phyloP scores from a whole-genome alignment of 2,888 invertebrate genomes.

The Dynastes maya region DNA sequence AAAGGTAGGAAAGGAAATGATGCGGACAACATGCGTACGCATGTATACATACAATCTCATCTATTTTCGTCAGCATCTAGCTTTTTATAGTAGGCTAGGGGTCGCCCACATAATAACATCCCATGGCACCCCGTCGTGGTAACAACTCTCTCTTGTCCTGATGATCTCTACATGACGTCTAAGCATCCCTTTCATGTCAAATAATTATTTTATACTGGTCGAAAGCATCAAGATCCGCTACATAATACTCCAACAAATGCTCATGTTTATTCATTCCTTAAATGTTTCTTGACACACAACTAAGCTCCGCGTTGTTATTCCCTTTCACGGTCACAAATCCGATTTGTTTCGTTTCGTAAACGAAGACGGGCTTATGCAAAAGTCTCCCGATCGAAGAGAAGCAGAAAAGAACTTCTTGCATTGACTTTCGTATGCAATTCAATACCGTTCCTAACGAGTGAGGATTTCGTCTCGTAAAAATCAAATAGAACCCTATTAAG shows the following conservation, averaged over 20 bases:
- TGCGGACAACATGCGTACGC: not conserved
- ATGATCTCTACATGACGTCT: conserved; percentile 56
- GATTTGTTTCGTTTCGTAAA: conserved; percentile 40
- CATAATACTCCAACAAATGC: conserved; percentile 39
- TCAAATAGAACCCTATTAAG: conserved; percentile 18
- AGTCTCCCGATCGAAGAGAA: conserved; percentile 11
- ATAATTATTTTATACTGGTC: conserved; percentile 57
- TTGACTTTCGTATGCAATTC: conserved; percentile 16
- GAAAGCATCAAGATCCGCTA: conserved; percentile 30
- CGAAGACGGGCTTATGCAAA: conserved; percentile 23
- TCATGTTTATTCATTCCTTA: conserved; percentile 42
- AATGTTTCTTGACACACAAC: conserved; percentile 29
- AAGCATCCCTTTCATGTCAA: conserved; percentile 55
- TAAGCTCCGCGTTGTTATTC: conserved; percentile 16
- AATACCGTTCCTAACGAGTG: conserved; percentile 27
- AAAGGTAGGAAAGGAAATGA: not conserved
- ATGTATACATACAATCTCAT: conserved; percentile 28
- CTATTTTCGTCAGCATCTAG: conserved; percentile 32
- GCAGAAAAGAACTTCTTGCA: conserved; percentile 5
- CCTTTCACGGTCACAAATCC: conserved; percentile 38
- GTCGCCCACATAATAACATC: conserved; percentile 52
- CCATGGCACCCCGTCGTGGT: conserved; percentile 45
- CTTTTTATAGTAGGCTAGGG: conserved; percentile 35
- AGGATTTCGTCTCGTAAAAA: conserved; percentile 25
- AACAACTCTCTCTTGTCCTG: conserved; percentile 54